A percentile compares a stretch with the other conserved stretches of the same genome.
Evolutionary conservation across 1,140 invertebrate genomes (phyloP).

Genomic region (Heliothis virescens): DNA sequence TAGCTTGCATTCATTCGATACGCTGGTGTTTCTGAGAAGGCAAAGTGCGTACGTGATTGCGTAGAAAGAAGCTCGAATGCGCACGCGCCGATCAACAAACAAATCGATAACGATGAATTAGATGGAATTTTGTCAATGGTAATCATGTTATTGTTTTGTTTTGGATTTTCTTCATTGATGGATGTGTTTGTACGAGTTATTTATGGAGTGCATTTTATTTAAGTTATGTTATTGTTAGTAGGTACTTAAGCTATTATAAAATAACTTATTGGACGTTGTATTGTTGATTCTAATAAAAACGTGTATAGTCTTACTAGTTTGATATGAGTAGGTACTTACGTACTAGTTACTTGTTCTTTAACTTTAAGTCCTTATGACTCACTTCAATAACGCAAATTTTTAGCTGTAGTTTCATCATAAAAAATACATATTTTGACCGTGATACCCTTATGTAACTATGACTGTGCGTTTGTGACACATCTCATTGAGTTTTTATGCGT

Average conservation of each 20-base stretch:
- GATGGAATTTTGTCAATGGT: constrained; percentile 29
- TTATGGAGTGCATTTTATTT: not conserved
- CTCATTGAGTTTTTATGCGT: constrained; percentile 1
- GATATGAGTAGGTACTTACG: too few relatives aligned
- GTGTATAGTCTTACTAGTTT: too few relatives aligned
- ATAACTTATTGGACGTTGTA: too few relatives aligned
- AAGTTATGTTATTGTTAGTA: not conserved
- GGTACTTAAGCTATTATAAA: too few relatives aligned
- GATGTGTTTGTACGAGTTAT: not conserved
- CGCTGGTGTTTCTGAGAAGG: constrained; percentile 28
- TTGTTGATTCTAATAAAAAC: too few relatives aligned
- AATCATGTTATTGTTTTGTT: not conserved
- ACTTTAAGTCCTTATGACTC: not conserved
- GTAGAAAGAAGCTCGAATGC: constrained; percentile 7
- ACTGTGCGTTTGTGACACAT: not conserved
- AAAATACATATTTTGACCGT: too few relatives aligned
- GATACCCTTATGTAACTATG: not conserved
- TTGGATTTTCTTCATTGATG: not conserved
- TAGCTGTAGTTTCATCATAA: too few relatives aligned
- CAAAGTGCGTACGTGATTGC: constrained; percentile 37
- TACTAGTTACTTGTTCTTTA: not conserved
- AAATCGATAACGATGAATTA: constrained; percentile 29
- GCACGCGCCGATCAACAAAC: constrained; percentile 35
- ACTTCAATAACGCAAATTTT: not conserved
- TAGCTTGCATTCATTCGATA: constrained; percentile 8